A percentile compares a stretch with the other conserved stretches of the same genome.
Evolutionary conservation across 2,113 vertebrate genomes (phyloP).

Genomic region (Aepyceros melampus): DNA sequence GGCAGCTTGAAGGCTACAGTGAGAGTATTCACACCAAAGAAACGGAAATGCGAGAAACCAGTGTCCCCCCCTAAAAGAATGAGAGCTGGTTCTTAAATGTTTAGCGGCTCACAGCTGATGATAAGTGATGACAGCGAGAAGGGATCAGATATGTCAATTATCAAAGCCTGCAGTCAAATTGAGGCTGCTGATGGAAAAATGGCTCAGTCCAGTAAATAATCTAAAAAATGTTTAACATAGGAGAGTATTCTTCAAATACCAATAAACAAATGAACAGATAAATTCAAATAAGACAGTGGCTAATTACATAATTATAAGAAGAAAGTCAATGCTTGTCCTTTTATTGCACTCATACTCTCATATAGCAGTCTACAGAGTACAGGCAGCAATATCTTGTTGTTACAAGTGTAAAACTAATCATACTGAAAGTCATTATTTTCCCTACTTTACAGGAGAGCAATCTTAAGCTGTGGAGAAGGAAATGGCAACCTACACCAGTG

Average conservation of each 20-base stretch:
- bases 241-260: neutral
- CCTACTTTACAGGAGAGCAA: constrained; percentile 1
- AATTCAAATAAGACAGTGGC: neutral
- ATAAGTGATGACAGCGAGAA: neutral
- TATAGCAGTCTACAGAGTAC: neutral
- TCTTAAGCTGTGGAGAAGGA: neutral
- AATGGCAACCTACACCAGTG: neutral
- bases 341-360: neutral
- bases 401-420: neutral
- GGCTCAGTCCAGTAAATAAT: neutral
- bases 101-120: neutral
- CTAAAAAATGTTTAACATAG: neutral
- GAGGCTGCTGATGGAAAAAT: neutral
- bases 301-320: neutral
- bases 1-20: neutral
- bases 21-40: neutral
- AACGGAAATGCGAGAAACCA: neutral
- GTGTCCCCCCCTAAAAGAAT: neutral
- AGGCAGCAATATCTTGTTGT: neutral
- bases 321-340: neutral
- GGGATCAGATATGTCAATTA: neutral
- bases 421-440: neutral
- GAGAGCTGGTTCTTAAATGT: neutral
- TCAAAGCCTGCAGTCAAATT: neutral
- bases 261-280: neutral